phyloP scores from a whole-genome alignment of 2,888 invertebrate species.

The Drosophila paramelanica region DNA sequence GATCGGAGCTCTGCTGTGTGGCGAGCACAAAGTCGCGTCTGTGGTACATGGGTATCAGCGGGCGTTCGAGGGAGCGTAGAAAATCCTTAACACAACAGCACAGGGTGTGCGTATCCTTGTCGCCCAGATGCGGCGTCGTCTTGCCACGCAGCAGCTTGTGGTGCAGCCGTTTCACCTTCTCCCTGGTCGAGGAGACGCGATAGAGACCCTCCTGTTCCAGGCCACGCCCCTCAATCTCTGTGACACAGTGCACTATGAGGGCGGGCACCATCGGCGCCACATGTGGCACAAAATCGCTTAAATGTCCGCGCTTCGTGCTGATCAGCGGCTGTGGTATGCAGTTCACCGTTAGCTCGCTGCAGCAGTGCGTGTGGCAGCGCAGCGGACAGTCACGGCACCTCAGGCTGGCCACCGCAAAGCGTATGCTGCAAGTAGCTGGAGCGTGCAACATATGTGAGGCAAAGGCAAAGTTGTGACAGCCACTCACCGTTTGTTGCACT shows the following conservation, averaged over 20 bases:
- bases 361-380: slow-evolving; percentile 65
- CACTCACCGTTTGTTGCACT: slow-evolving; percentile 68
- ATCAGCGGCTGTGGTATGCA: slow-evolving; percentile 65
- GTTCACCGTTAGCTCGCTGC: slow-evolving; percentile 52
- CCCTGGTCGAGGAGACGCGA: slow-evolving; percentile 66
- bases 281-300: slow-evolving; percentile 59
- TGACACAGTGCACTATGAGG: slow-evolving; percentile 71
- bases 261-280: slow-evolving; percentile 71
- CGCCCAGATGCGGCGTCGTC: slow-evolving; percentile 59
- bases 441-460: not conserved
- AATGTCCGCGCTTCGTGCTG: slow-evolving; percentile 41
- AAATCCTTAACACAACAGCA: slow-evolving; percentile 71
- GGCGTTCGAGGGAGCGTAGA: slow-evolving; percentile 55
- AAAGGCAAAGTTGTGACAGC: not conserved
- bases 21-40: slow-evolving; percentile 54
- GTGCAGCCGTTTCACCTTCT: slow-evolving; percentile 67
- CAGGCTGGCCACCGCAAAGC: slow-evolving; percentile 58
- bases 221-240: slow-evolving; percentile 66
- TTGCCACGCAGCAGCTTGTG: slow-evolving; percentile 66
- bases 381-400: slow-evolving; percentile 69
- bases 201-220: slow-evolving; percentile 68
- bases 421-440: slow-evolving; percentile 43
- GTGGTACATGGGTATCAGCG: slow-evolving; percentile 57
- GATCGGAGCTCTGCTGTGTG: slow-evolving; percentile 37
- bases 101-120: slow-evolving; percentile 65